A percentile compares a stretch with the other conserved stretches of the same genome.
Evolutionary conservation across 2,113 vertebrate genomes (phyloP).

Genomic region (Syrmaticus mikado): DNA sequence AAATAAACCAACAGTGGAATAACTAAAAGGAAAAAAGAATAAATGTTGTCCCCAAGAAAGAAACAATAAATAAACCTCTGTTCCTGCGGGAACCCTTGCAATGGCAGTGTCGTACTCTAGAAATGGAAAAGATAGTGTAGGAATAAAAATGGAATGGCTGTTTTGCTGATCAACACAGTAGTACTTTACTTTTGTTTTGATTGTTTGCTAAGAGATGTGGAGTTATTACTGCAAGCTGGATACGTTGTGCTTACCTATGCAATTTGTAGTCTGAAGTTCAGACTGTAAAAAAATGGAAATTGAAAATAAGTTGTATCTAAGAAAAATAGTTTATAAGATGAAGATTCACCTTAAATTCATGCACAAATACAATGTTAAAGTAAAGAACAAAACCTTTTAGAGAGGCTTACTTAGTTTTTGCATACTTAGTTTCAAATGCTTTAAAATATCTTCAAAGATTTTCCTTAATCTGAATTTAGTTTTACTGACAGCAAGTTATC

Average conservation of each 20-base stretch:
- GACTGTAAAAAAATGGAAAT: neutral
- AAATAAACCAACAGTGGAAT: neutral
- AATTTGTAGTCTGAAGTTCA: neutral
- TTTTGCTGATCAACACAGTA: conserved; percentile 40
- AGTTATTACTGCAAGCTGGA: conserved; percentile 26
- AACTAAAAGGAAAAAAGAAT: neutral
- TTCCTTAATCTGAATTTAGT: neutral
- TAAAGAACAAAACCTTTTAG: neutral
- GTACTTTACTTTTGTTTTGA: neutral
- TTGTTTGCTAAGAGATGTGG: neutral
- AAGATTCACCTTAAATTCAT: neutral
- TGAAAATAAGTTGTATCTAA: neutral
- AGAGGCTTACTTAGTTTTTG: neutral
- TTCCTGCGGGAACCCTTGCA: neutral
- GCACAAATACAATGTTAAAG: neutral
- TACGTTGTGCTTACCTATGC: neutral
- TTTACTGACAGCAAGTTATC: neutral
- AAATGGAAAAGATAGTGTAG: conserved; percentile 30
- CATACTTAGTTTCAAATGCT: conserved; percentile 1
- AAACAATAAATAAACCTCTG: neutral
- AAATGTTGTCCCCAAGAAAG: neutral
- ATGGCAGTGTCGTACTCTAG: conserved; percentile 11
- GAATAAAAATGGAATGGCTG: conserved; percentile 40
- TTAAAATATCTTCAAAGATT: conserved; percentile 5
- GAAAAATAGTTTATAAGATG: neutral